phyloP scores from a whole-genome alignment of 2,888 invertebrate species.

The Pachliopta kotzebuea region DNA sequence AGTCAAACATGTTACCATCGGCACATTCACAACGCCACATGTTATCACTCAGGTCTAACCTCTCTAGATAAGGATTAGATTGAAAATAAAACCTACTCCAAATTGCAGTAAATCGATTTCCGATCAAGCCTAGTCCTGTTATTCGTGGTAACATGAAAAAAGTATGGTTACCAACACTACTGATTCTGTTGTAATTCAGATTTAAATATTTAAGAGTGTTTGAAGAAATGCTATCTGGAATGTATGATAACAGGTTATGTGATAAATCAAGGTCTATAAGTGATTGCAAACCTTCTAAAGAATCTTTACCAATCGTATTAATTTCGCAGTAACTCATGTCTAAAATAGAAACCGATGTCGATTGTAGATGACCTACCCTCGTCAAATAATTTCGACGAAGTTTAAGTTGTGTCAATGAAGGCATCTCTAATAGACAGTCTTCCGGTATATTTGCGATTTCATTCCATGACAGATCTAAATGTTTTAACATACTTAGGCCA shows the following conservation, averaged over 20 bases:
- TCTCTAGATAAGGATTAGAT: slow-evolving; percentile 78
- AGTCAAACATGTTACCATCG: slow-evolving; percentile 79
- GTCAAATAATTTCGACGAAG: slow-evolving; percentile 84
- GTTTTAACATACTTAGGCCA: slow-evolving; percentile 77
- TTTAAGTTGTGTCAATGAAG: slow-evolving; percentile 80
- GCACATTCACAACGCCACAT: slow-evolving; percentile 89
- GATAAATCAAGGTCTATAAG: slow-evolving; percentile 83
- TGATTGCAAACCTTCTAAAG: slow-evolving; percentile 80
- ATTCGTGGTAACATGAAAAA: slow-evolving; percentile 83
- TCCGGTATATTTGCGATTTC: slow-evolving; percentile 81
- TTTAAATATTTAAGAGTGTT: slow-evolving; percentile 82
- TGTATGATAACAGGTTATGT: slow-evolving; percentile 82
- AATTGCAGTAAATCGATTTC: slow-evolving; percentile 85
- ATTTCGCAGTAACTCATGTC: slow-evolving; percentile 86
- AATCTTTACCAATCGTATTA: slow-evolving; percentile 74
- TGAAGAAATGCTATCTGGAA: slow-evolving; percentile 83
- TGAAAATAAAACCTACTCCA: slow-evolving; percentile 81
- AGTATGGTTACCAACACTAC: slow-evolving; percentile 81
- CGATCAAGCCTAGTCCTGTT: slow-evolving; percentile 82
- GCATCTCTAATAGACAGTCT: slow-evolving; percentile 81
- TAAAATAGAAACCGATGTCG: slow-evolving; percentile 77
- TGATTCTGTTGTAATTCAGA: slow-evolving; percentile 81
- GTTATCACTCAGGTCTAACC: slow-evolving; percentile 84
- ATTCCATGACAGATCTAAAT: slow-evolving; percentile 86
- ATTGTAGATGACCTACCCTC: slow-evolving; percentile 78